Conservation (phyloP, 2,113 vertebrate genomes). For the Phalacrocorax pelagicus region DNA sequence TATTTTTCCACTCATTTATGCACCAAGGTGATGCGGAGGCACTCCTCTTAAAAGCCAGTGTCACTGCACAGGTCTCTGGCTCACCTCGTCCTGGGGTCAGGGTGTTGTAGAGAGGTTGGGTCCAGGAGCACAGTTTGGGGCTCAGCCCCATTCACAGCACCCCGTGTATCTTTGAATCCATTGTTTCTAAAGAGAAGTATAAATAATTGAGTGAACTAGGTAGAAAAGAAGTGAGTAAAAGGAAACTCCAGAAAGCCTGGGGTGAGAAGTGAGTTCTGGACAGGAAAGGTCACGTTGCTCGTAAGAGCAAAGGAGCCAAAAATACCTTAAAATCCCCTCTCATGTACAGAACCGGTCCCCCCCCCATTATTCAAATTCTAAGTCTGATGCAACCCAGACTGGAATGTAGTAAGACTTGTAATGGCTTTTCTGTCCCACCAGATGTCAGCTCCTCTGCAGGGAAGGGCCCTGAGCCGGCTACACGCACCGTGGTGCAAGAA, state of each 20-base stretch:
- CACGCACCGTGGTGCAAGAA: not conserved
- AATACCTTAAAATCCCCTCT: not conserved
- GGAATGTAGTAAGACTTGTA: constrained; percentile 38
- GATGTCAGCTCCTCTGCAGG: constrained; percentile 54
- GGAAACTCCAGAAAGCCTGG: not conserved
- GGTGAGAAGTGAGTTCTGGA: not conserved
- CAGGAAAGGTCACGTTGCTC: not conserved
- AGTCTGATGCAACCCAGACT: constrained; percentile 54
- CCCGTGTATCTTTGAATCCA: not conserved
- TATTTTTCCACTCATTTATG: not conserved
- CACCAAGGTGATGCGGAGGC: not conserved
- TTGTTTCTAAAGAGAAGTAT: not conserved
- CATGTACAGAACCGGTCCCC: rapidly evolving
- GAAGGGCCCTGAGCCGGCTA: not conserved
- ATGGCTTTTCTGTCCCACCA: not conserved
- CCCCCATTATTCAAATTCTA: not conserved
- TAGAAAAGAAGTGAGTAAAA: not conserved
- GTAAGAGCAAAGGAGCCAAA: not conserved
- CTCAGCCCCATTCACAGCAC: not conserved
- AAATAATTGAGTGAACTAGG: not conserved
- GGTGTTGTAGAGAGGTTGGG: not conserved
- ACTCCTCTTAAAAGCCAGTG: not conserved
- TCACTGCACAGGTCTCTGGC: not conserved
- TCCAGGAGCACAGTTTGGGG: not conserved
- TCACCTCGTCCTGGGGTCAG: not conserved